A percentile compares a stretch with the other conserved stretches of the same genome.
Evolutionary conservation across 2,113 vertebrate genomes (phyloP).

Genomic region (Mandrillus leucophaeus): DNA sequence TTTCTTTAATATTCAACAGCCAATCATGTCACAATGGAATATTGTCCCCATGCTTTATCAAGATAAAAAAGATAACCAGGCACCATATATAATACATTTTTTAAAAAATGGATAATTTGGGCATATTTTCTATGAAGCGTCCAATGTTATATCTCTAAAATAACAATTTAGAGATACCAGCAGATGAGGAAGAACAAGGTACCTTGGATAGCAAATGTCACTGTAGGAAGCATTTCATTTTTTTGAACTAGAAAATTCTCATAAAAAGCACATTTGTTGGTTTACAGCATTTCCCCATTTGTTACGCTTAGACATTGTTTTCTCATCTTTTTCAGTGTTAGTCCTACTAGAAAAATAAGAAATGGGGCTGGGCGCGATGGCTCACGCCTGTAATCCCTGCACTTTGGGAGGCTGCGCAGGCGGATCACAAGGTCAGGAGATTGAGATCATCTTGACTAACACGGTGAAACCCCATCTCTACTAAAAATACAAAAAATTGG

Average conservation of each 20-base stretch:
- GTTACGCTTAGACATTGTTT: background rate
- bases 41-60: background rate
- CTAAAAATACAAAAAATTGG: too few relatives aligned
- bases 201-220: background rate
- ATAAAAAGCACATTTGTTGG: background rate
- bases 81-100: background rate
- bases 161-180: background rate
- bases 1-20: background rate
- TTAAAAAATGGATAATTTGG: background rate
- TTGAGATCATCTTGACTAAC: too few relatives aligned
- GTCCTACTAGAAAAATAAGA: background rate
- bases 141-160: background rate
- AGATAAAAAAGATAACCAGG: background rate
- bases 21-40: background rate
- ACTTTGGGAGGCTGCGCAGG: too few relatives aligned
- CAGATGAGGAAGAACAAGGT: background rate
- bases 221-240: background rate
- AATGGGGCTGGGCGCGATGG: background rate
- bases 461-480: too few relatives aligned
- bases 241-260: background rate
- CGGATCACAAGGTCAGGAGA: too few relatives aligned
- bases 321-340: background rate
- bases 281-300: background rate
- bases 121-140: background rate
- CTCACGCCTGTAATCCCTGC: too few relatives aligned